Percentiles rank a stretch among this genome's conserved stretches.
phyloP scores from a whole-genome alignment of 2,797 vertebrate genomes.

The Crypturellus tataupa region DNA sequence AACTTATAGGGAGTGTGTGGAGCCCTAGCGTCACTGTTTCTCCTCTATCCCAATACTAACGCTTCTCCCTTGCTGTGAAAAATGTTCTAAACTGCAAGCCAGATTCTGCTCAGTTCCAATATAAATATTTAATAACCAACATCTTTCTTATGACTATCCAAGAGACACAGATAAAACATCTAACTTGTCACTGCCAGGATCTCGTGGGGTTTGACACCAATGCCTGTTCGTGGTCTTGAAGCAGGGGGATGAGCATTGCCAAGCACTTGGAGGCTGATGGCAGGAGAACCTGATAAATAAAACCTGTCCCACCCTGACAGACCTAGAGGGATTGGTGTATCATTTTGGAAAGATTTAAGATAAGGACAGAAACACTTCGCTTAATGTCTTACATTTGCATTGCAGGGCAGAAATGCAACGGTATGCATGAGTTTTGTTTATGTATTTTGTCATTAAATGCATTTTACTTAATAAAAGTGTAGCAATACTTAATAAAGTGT shows the following conservation, averaged over 20 bases:
- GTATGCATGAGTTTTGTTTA: not conserved
- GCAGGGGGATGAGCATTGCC: not conserved
- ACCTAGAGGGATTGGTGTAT: not conserved
- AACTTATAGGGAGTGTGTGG: not conserved
- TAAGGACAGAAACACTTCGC: not conserved
- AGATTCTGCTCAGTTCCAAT: conserved; percentile 20
- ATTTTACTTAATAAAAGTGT: not conserved
- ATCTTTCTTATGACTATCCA: conserved; percentile 29
- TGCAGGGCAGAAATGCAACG: not conserved
- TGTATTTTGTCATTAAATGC: not conserved
- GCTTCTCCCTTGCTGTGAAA: not conserved
- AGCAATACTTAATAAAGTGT: not conserved
- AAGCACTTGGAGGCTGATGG: not conserved
- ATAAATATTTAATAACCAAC: conserved; percentile 47
- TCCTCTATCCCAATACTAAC: not conserved
- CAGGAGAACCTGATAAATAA: not conserved
- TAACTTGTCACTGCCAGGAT: not conserved
- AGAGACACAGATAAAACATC: conserved; percentile 38
- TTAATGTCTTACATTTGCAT: not conserved
- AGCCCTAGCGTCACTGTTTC: not conserved
- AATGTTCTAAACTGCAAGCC: conserved; percentile 35
- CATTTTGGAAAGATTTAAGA: not conserved
- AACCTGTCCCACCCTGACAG: not conserved
- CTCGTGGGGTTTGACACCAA: not conserved
- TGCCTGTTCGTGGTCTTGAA: not conserved